Evolutionary conservation across 2,888 invertebrate species (phyloP), one percentile per base, ranked within the genome.

Genomic region (Orthosia cruda): DNA sequence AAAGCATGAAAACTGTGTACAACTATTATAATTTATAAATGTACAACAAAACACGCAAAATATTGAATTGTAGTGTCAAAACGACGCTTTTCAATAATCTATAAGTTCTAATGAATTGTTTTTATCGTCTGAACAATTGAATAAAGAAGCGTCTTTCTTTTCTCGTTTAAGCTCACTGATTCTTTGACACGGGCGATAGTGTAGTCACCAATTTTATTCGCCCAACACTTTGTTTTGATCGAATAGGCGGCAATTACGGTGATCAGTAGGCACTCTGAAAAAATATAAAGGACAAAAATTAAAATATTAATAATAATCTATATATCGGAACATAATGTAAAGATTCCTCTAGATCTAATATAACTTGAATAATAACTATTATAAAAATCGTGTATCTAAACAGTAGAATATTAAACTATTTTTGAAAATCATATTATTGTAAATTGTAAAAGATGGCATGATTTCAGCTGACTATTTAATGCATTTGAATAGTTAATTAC

Each of bases 331-430:
- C 65, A 72, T 55, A 65, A 65, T 61, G 66, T 80, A 61, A 65
- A 80, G 69, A 80, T 71, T 65, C 62, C n/a, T 68, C 52, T 68
- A 49, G 52, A 65, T 74, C 61, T 65, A 65, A 13, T 71, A 73
- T 54, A 67, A 59, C 67, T 50, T 72, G 55, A 71, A 69, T 63
- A 80, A 59, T 66, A 20, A 72, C 59, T 26, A 81, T 87, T 76
- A 83, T 73, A 65, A 80, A 83, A 72, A 81, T 88, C 80, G 76
- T 81, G 70, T 88, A 86, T 85, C 71, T 84, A 87, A 80, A 83
- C 77, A 71, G 82, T 86, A 90, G 85, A 64, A 23, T 80, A 87
- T 74, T 80, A 64, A 81, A 78, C 75, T 84, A 83, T 88, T 83
- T 87, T 86, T 85, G 80, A 82, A 88, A 79, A 71, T 84, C 66